These are phyloP conservation scores for Parelbella ahira DNA, from an alignment of 2,888 invertebrate genomes.

Conservation along the genomic window DNA sequence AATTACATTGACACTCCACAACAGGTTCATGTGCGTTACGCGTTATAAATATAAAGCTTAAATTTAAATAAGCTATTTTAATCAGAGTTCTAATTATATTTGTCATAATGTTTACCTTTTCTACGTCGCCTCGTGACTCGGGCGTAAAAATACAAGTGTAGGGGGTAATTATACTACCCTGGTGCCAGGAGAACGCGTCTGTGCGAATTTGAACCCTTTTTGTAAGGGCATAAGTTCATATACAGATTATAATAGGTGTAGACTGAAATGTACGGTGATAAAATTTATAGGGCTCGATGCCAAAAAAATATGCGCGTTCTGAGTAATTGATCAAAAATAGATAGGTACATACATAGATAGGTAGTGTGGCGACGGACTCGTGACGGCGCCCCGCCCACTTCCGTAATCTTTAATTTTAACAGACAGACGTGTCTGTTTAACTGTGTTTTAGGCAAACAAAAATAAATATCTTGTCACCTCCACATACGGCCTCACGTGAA, in stretches of 20 bases:
- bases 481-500: no score
- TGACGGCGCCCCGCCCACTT: no score
- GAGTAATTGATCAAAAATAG: conserved; percentile 8
- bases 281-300: conserved; percentile 4
- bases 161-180: conserved; percentile 10
- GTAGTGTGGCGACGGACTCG: no score
- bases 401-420: no score
- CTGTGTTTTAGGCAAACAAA: no score
- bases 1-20: conserved; percentile 2
- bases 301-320: conserved; percentile 7
- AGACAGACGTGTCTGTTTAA: no score
- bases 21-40: background rate
- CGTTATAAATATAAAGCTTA: no score
- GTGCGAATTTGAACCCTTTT: conserved; percentile 12
- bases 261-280: background rate
- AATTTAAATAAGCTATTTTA: no score
- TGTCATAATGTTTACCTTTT: conserved; percentile 16
- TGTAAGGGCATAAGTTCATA: background rate
- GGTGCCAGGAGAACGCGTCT: background rate
- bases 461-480: no score
- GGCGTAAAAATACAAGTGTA: conserved; percentile 16
- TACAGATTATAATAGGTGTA: conserved; percentile 1
- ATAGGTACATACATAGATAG: no score
- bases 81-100: conserved; percentile 1
- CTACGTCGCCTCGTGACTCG: conserved; percentile 20